phyloP scores from a whole-genome alignment of 2,797 vertebrate species.

The Ptychadena robeensis region DNA sequence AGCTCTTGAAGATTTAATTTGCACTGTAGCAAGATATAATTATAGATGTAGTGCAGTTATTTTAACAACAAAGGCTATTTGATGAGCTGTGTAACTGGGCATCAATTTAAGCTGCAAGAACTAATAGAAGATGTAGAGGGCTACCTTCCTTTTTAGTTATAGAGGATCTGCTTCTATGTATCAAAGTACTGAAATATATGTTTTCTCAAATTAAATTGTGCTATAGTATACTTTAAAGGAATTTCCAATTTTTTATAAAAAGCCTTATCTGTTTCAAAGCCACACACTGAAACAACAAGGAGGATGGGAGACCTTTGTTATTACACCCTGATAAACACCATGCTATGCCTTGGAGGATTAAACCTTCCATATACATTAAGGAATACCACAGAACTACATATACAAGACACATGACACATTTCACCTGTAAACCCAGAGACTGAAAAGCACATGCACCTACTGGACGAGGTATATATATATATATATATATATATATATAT shows the following conservation, averaged over 20 bases:
- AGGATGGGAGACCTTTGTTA: background rate
- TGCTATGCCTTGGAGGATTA: background rate
- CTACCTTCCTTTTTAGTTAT: slow-evolving; percentile 1
- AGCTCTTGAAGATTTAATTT: slow-evolving; percentile 6
- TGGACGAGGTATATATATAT: no score
- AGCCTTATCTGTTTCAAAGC: background rate
- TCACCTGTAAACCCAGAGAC: no score
- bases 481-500: no score
- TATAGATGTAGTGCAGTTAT: background rate
- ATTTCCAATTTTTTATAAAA: background rate
- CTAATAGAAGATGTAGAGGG: background rate
- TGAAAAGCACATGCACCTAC: no score
- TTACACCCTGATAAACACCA: background rate
- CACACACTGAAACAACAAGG: background rate
- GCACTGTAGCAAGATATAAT: slow-evolving; percentile 2
- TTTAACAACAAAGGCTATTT: slow-evolving; percentile 1
- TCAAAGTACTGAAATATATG: background rate
- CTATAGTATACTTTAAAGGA: background rate
- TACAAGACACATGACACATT: no score
- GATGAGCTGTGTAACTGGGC: slow-evolving; percentile 1
- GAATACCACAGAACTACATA: no score
- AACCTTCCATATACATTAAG: no score
- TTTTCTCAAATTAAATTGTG: background rate
- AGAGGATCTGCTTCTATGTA: background rate
- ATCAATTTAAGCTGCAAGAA: background rate